Evolutionary conservation across 2,113 vertebrate genomes (phyloP), one percentile per base, ranked within the genome.

Genomic region (Rhabdornis inornatus): DNA sequence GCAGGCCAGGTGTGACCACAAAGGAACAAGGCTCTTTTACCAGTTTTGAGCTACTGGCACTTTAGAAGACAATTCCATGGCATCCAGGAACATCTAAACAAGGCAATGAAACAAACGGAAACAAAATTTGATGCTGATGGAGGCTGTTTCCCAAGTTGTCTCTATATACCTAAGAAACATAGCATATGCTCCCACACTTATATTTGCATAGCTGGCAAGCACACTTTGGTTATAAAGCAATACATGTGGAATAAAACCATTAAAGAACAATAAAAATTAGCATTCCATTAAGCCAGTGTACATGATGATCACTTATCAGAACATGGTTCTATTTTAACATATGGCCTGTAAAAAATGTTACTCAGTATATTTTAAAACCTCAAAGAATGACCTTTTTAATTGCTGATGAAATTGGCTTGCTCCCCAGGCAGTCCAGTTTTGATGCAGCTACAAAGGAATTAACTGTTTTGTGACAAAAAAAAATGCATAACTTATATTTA

Each of bases 301-400:
- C 52, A 57, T 81, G 80, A 75, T 81, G 76, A 95, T 90, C 76
- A 47, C 65, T 89, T 89, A 61, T 53, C 71, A 84, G 95, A 95
- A 93, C 49, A 90, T 2, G 4, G 57, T 50, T 89, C 16, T 81
- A 65, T 89, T 89, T 92, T 87, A 96, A 87, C 90, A 96, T 95
- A 92, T 63, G 93, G 88, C 49, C 56, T 72, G 53, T 90, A 87
- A 94, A 94, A 92, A 89, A 66, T 1, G 3, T 93, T 75, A 90
- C 31, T 88, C 7, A 5, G 61, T 93, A 23, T 90, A 90, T 96
- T 96, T 79, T 90, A 94, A 94, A 93, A 89, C 57, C 65, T 75
- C 60, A 88, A 89, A 68, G 66, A 84, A 77, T 86, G 80, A 92
- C 88, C 85, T 97, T 97, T 96, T 57, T 87, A 96, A 92, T 86